phyloP scores from a whole-genome alignment of 2,888 invertebrate species.

The Smittia sp. region DNA sequence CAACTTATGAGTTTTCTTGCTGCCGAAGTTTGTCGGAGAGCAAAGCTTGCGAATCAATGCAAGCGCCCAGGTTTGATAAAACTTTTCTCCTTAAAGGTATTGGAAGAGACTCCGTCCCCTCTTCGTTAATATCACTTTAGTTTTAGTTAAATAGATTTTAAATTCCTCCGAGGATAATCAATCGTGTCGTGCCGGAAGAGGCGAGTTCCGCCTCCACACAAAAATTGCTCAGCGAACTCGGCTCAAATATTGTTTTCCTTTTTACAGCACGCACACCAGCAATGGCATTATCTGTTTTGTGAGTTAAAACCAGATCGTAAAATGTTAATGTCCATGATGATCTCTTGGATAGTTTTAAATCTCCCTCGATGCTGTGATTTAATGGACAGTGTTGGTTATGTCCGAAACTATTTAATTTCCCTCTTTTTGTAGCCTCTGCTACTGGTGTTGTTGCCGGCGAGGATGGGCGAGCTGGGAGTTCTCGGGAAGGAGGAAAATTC shows the following conservation, averaged over 20 bases:
- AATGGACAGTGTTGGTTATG: slow-evolving; percentile 21
- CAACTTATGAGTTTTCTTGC: not conserved
- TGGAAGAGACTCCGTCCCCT: not conserved
- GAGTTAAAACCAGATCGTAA: slow-evolving; percentile 7
- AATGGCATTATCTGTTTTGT: not conserved
- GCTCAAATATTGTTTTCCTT: not conserved
- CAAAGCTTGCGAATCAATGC: too few species aligned
- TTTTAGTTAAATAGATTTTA: slow-evolving; percentile 14
- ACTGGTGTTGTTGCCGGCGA: not conserved
- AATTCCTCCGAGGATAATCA: slow-evolving; percentile 27
- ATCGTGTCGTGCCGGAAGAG: not conserved
- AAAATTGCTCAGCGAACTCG: not conserved
- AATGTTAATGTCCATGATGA: slow-evolving; percentile 20
- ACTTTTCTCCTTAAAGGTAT: not conserved
- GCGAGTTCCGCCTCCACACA: not conserved
- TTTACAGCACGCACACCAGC: not conserved
- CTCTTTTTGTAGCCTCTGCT: not conserved
- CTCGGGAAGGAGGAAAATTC: not conserved
- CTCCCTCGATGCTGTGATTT: slow-evolving; percentile 14
- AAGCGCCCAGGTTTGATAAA: not conserved
- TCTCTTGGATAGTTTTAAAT: slow-evolving; percentile 21
- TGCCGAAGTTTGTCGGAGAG: not conserved
- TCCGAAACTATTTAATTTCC: slow-evolving; percentile 21
- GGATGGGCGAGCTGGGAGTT: not conserved
- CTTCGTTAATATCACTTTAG: slow-evolving; percentile 15